Evolutionary conservation across 2,888 invertebrate species (phyloP).

Genomic region (Oconnorella tubifera): DNA sequence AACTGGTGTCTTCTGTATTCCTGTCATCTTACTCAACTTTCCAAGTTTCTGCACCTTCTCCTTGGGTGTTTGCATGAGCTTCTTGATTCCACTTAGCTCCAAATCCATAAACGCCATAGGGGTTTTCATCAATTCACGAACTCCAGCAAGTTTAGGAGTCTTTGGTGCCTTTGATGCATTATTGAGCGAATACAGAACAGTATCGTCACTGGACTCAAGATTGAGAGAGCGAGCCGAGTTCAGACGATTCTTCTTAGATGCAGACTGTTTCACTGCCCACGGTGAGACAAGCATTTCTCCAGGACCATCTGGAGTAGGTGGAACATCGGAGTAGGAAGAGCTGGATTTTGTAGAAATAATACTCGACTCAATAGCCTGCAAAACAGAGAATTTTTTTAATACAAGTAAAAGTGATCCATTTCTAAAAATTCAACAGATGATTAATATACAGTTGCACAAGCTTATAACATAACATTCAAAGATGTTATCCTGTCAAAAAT

Average conservation of each 20-base stretch:
- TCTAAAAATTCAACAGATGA: too few relatives aligned
- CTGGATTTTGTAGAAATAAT: neutral
- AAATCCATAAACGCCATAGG: slow-evolving; percentile 22
- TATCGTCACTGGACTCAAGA: too few relatives aligned
- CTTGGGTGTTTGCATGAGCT: slow-evolving; percentile 29
- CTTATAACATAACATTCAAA: too few relatives aligned
- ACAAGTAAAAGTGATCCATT: too few relatives aligned
- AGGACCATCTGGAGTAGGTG: slow-evolving; percentile 52
- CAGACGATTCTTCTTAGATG: neutral
- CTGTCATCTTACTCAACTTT: slow-evolving; percentile 27
- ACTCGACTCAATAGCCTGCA: neutral
- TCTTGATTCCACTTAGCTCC: slow-evolving; percentile 26
- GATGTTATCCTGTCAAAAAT: too few relatives aligned
- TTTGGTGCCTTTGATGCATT: neutral
- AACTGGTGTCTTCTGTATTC: slow-evolving; percentile 19
- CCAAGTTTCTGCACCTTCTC: slow-evolving; percentile 26
- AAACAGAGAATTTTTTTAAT: too few relatives aligned
- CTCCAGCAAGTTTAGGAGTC: slow-evolving; percentile 25
- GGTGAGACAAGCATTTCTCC: slow-evolving; percentile 54
- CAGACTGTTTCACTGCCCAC: slow-evolving; percentile 31
- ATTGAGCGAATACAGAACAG: neutral
- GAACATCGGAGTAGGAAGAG: slow-evolving; percentile 44
- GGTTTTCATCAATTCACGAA: slow-evolving; percentile 23
- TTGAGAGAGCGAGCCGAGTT: neutral
- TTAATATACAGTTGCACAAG: too few relatives aligned